Evolutionary conservation across 2,888 invertebrate species (phyloP), one percentile per base, ranked within the genome.

Genomic region (Agriopis aurantiaria): DNA sequence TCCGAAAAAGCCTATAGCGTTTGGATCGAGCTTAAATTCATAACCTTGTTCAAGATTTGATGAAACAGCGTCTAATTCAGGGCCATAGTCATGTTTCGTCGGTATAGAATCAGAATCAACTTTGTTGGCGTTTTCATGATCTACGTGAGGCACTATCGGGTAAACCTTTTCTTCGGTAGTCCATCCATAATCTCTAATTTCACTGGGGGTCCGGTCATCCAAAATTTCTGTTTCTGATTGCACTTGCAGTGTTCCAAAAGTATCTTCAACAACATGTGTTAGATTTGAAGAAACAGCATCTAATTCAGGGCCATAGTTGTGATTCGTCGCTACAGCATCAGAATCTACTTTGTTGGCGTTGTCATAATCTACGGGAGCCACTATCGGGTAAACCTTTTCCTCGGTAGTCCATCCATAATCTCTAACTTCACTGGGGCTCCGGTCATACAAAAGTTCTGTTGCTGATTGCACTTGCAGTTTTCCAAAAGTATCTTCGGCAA

Each of bases 401-500:
- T 84, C 82, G 10, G 76, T 73, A 11, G 77, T 71, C 92, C 91
- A 92, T 14, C 88, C 90, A 66, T 88, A 91, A 52, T 81, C 82
- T 59, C 68, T 64, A 45, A 61, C 46, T 23, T 65, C 69, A 58
- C 63, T 59, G 33, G 65, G 41, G 8, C 62, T 75, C 10, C 73
- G 71, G 51, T 78, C 78, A 45, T 89, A 85, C 68, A 89, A 73
- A 4, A 90, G 77, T 67, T 91, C 89, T 3, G 82, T 80, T 14
- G 88, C 88, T 9, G 90, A 85, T 69, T 91, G 89, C 1, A 84
- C 82, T 69, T 89, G 88, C 71, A 91, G 84, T n/a, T 85, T 86
- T 74, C 90, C 88, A 14, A 89, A 87, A 0, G 91, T 91, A 74
- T 91, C 88, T 85, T 91, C 90, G 40, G 90, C 85, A 8, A 90